Percentiles rank a stretch among this genome's conserved stretches.
Evolutionary conservation across 2,888 invertebrate species (phyloP).

Genomic region (Neoitamus cyanurus): DNA sequence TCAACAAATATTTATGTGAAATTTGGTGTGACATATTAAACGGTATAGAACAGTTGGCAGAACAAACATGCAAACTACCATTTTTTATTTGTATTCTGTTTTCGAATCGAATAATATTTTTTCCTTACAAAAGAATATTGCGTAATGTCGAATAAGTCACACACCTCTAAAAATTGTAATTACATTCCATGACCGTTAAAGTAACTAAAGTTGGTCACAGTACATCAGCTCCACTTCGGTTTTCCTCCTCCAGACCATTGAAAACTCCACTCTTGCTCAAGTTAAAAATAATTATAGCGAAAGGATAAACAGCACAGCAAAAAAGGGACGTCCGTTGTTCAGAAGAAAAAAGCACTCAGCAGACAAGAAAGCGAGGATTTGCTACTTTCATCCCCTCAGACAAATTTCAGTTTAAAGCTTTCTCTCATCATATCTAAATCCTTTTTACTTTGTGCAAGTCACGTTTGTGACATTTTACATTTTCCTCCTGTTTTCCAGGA

Average conservation of each 20-base stretch:
- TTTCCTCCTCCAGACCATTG: neutral
- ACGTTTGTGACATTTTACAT: slow-evolving; percentile 14
- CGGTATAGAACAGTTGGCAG: too few species aligned
- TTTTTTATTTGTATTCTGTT: too few species aligned
- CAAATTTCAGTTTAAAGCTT: slow-evolving; percentile 24
- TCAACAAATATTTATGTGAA: too few species aligned
- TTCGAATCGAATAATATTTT: too few species aligned
- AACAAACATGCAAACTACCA: too few species aligned
- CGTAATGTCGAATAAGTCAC: too few species aligned
- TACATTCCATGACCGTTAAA: neutral
- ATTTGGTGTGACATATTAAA: too few species aligned
- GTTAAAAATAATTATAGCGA: neutral
- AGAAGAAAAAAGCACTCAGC: neutral
- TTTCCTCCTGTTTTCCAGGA: slow-evolving; percentile 8
- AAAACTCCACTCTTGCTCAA: neutral
- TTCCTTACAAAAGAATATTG: too few species aligned
- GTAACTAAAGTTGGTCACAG: neutral
- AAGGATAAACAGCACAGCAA: neutral
- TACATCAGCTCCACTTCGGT: neutral
- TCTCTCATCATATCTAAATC: slow-evolving; percentile 25
- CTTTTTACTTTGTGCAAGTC: slow-evolving; percentile 36
- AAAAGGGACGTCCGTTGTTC: slow-evolving; percentile 1
- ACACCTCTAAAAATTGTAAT: neutral
- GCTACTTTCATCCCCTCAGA: slow-evolving; percentile 5
- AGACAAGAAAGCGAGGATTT: slow-evolving; percentile 5